Conservation (phyloP, 2,797 vertebrate genomes). For the Geotrypetes seraphini region DNA sequence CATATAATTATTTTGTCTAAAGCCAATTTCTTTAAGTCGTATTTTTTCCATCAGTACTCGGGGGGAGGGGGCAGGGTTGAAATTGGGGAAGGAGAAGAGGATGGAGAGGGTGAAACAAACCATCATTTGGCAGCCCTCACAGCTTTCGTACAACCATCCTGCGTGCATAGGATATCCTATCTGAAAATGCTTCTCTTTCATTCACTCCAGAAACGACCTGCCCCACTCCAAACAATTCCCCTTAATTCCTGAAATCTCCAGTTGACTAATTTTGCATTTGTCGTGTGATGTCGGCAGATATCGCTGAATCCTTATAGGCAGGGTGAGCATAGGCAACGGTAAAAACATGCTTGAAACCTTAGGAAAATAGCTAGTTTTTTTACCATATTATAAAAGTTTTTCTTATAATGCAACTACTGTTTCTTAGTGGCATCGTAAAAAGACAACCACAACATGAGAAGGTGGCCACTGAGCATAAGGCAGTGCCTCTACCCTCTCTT, state of each 20-base stretch:
- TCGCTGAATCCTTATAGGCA: slow-evolving; percentile 48
- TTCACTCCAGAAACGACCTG: no score
- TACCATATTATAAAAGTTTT: slow-evolving; percentile 67
- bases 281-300: slow-evolving; percentile 50
- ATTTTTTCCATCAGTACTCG: no score
- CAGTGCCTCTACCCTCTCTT: no score
- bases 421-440: slow-evolving; percentile 68
- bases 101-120: no score
- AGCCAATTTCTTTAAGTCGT: no score
- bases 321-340: slow-evolving; percentile 47
- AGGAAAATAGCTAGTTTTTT: slow-evolving; percentile 65
- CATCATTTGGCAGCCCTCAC: no score
- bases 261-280: slow-evolving; percentile 64
- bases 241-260: slow-evolving; percentile 42
- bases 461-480: slow-evolving; percentile 49
- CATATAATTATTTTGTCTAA: no score
- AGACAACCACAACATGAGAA: slow-evolving; percentile 42
- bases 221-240: slow-evolving; percentile 38
- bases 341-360: slow-evolving; percentile 54
- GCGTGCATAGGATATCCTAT: no score
- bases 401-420: slow-evolving; percentile 50
- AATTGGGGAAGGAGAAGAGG: no score
- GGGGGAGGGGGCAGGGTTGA: no score
- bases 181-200: no score
- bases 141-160: no score